phyloP scores from a whole-genome alignment of 1,140 invertebrate genomes.

The Neodiprion virginianus region DNA sequence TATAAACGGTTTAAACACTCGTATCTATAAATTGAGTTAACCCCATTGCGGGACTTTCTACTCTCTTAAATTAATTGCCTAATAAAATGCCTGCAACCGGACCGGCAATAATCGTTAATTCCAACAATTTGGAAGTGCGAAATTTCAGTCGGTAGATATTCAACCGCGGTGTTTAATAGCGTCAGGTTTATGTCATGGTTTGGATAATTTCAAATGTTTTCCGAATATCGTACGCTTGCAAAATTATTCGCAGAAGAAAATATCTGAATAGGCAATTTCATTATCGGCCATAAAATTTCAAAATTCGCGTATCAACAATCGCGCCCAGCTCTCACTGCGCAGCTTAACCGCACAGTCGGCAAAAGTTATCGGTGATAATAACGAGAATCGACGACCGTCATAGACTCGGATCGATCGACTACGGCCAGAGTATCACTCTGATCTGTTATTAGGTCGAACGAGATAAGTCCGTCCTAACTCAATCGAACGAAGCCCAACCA shows the following conservation, averaged over 20 bases:
- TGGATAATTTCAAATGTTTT: too few relatives aligned
- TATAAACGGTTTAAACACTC: not conserved
- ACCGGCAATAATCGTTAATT: not conserved
- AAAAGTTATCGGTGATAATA: too few relatives aligned
- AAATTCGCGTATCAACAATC: too few relatives aligned
- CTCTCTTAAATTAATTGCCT: conserved; percentile 5
- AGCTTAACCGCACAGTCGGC: too few relatives aligned
- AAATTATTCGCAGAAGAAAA: too few relatives aligned
- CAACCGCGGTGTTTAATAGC: not conserved
- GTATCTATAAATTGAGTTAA: conserved; percentile 3
- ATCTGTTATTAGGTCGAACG: not conserved
- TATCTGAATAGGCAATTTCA: too few relatives aligned
- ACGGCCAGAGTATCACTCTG: not conserved
- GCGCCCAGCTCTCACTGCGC: too few relatives aligned
- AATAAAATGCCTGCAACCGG: not conserved
- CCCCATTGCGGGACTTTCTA: not conserved
- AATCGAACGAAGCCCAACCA: not conserved
- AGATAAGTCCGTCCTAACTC: not conserved
- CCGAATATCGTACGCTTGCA: too few relatives aligned
- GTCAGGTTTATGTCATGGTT: too few relatives aligned
- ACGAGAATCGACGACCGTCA: too few relatives aligned
- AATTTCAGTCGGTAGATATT: not conserved
- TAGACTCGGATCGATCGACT: too few relatives aligned
- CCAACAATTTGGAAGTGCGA: not conserved
- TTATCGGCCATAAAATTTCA: too few relatives aligned